Conservation (phyloP, 2,888 invertebrate species). For the Junonia oenone region DNA sequence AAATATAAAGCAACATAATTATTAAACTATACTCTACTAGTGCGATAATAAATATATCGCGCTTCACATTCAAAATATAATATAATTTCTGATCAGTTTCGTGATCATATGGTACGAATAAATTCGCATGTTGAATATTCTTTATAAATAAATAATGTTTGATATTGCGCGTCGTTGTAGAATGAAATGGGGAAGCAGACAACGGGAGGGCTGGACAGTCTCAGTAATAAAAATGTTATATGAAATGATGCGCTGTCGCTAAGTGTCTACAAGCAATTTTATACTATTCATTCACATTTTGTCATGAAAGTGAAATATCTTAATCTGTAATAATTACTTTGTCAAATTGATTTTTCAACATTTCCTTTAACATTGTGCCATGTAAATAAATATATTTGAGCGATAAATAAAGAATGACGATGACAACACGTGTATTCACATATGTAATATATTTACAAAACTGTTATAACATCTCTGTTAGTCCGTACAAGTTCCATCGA, state of each 20-base stretch:
- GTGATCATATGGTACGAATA: conserved; percentile 1
- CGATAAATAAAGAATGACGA: not conserved
- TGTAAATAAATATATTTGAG: conserved; percentile 2
- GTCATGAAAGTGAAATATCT: not conserved
- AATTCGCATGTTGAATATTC: conserved; percentile 16
- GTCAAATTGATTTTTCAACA: not conserved
- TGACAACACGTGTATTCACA: not conserved
- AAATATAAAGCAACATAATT: conserved; percentile 17
- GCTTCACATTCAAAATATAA: conserved; percentile 1
- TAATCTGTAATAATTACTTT: not conserved
- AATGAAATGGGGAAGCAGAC: conserved; percentile 24
- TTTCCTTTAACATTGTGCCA: not conserved
- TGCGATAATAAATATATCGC: conserved; percentile 4
- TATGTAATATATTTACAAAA: not conserved
- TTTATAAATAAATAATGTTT: not conserved
- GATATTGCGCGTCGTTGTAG: conserved; percentile 10
- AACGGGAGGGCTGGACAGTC: conserved; percentile 45
- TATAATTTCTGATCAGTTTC: not conserved
- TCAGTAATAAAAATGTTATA: conserved; percentile 32
- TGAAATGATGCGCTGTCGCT: conserved; percentile 28
- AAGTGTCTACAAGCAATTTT: conserved; percentile 1
- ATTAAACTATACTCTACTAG: conserved; percentile 16
- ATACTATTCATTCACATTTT: not conserved
- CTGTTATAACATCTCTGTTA: not conserved
- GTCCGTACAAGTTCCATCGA: not conserved